Evolutionary conservation across 2,113 vertebrate species (phyloP), one percentile per base, ranked within the genome.

Genomic region (Petroica traversi): DNA sequence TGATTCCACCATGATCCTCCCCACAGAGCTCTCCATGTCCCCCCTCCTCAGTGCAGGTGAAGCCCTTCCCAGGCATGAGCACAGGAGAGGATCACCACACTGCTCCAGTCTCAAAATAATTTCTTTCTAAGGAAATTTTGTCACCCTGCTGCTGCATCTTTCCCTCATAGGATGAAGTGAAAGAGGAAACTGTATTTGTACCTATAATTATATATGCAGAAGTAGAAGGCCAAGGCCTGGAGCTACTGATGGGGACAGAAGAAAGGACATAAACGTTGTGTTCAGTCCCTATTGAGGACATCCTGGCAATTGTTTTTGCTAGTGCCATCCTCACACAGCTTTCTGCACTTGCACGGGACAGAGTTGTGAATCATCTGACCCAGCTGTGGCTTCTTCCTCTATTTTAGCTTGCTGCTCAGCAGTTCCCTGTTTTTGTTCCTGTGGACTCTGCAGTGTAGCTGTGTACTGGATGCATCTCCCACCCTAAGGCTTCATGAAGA

Each of bases 361-460:
- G 22, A 78, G 31, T 43, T 11, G 4, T 67, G 67, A 79, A 83
- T n/a, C 66, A 83, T 88, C 49, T 93, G 40, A 40, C 31, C 72
- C 64, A 92, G 61, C 77, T 95, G 83, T 86, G 72, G 14, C 52
- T 86, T 52, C 85, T 92, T 95, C 76, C 83, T 88, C 34, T 84
- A 81, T 76, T 92, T 83, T 68, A 23, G 25, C 24, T 83, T n/a
- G 31, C 40, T 81, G 19, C 57, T 77, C 74, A 89, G 83, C 83
- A 92, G 76, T 97, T 96, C 88, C 51, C 36, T 57, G 15, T 59
- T 80, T 33, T 85, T 74, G 25, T 85, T 96, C 75, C 83, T 92
- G 72, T 0, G 0, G n/a, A 36, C n/a, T 81, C 48, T 40, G 55
- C 72, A 16, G 51, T 15, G 46, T 9, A n/a, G 31, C 46, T 77